A percentile compares a stretch with the other conserved stretches of the same genome.
These are phyloP conservation scores for Hedya salicella DNA, from an alignment of 2,888 invertebrate genomes.

Conservation along the genomic window DNA sequence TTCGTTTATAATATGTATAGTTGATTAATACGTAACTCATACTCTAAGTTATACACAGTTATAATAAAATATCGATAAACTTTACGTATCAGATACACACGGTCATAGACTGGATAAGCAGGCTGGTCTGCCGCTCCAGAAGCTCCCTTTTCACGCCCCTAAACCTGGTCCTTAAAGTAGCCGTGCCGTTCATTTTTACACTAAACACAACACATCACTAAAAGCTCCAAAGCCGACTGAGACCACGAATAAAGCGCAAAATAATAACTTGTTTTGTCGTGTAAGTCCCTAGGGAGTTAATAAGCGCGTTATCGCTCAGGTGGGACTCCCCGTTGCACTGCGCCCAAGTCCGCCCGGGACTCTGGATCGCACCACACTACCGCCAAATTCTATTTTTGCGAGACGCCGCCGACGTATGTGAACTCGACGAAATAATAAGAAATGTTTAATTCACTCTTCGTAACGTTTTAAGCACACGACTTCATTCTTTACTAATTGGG, in stretches of 20 bases:
- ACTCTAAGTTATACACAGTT: no score
- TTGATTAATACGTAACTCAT: no score
- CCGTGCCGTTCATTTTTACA: conserved; percentile 81
- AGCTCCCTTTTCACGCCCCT: conserved; percentile 92
- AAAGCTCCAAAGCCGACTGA: conserved; percentile 34
- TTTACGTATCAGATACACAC: conserved; percentile 83
- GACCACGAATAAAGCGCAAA: neutral
- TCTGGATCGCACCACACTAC: conserved; percentile 76
- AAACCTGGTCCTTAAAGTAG: conserved; percentile 87
- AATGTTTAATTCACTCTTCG: conserved; percentile 55
- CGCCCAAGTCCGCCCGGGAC: conserved; percentile 64
- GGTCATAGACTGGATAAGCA: conserved; percentile 91
- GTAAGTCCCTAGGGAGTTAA: conserved; percentile 26
- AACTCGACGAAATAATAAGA: conserved; percentile 75
- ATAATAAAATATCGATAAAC: neutral
- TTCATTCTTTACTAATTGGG: conserved; percentile 13
- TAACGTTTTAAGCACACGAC: conserved; percentile 46
- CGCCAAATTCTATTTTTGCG: conserved; percentile 85
- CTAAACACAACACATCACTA: conserved; percentile 49
- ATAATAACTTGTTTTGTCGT: conserved; percentile 4
- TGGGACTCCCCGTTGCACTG: conserved; percentile 76
- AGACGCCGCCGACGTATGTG: conserved; percentile 79
- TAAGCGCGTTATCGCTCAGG: conserved; percentile 58
- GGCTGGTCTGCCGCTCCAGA: conserved; percentile 89
- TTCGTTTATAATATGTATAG: no score